Percentiles rank a stretch among this genome's conserved stretches.
Evolutionary conservation across 2,113 vertebrate genomes (phyloP).

Genomic region (Sus scrofa): DNA sequence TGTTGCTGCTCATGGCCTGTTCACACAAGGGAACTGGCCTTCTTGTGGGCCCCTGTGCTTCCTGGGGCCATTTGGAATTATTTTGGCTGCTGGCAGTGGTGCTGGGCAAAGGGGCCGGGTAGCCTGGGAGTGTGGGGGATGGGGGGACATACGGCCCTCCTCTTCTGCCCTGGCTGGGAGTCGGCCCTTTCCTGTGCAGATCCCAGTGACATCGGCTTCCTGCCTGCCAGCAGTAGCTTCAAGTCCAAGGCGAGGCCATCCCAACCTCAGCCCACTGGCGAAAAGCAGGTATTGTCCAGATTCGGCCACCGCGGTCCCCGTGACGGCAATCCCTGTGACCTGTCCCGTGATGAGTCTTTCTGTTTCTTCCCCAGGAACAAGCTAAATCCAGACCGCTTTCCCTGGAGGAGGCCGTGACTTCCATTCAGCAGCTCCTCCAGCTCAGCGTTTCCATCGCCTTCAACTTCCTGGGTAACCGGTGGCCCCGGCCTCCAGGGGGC

Average conservation of each 20-base stretch:
- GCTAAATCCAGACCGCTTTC: conserved; percentile 82
- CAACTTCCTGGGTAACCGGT: conserved; percentile 95
- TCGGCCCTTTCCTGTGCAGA: conserved; percentile 37
- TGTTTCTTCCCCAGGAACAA: conserved; percentile 84
- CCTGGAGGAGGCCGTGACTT: conserved; percentile 89
- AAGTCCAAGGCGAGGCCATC: neutral
- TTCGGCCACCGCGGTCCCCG: neutral
- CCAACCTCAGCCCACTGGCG: conserved; percentile 11
- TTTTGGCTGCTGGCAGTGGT: neutral
- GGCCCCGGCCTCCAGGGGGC: conserved; percentile 56
- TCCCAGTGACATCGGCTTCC: conserved; percentile 23
- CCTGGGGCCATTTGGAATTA: conserved; percentile 8
- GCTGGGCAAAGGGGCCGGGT: neutral
- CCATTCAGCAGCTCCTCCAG: conserved; percentile 90
- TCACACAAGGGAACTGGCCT: neutral
- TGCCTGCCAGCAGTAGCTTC: neutral
- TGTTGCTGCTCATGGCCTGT: neutral
- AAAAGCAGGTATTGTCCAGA: conserved; percentile 71
- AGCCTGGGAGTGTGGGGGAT: neutral
- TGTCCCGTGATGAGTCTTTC: neutral
- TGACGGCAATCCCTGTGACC: neutral
- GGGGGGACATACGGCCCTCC: too few relatives aligned
- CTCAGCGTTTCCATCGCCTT: conserved; percentile 93
- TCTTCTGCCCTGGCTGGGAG: neutral
- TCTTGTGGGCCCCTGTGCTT: neutral